Base-by-base conservation (phyloP, 2,888 invertebrate species). In the Ypsolopha scabrella region DNA sequence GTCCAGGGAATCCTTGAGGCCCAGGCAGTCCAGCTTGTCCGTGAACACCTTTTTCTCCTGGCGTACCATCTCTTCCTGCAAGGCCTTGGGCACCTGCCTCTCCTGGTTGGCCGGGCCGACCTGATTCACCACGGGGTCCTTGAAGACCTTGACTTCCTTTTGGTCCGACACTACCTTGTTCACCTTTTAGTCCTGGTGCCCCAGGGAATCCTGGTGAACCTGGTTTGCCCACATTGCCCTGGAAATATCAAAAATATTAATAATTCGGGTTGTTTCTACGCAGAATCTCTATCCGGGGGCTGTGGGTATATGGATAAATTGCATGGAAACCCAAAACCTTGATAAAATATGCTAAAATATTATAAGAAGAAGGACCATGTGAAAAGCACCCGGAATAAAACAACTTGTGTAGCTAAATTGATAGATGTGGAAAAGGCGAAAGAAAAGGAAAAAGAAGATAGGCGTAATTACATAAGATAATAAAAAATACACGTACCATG, bases 141-240 rank as follows among this genome's bases (percentile, higher is more conserved):
- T 94, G 94, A 46, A 92, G 78, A 8, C 95, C 95, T 78, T 92
- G 92, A 63, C 92, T 92, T 45, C 95, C 95, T 77, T 94, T 94
- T 0, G 93, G 90, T 0, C 95, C 95, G 52, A 77, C 71, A 49
- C 87, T 65, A 24, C 95, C 95, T 77, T 88, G 89, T 72, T 95
- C 94, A 10, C 95, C 95, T 80, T 95, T 95, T 38, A 90, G 79
- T 3, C 96, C 96, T 33, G 93, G 91, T 56, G 88, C 88, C 36
- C 96, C 96, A 7, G 94, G 93, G 65, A 95, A 94, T 2, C 96
- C 96, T 33, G 95, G 94, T 11, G 94, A 85, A 3, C 96, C 96
- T 14, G 93, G 86, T 78, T 95, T 95, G 1, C 96, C 96, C 50
- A 92, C 80, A 35, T 91, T 88, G 39, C 96, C 96, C 90, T 93